phyloP scores from a whole-genome alignment of 2,888 invertebrate genomes.

The Mythimna lalbum region DNA sequence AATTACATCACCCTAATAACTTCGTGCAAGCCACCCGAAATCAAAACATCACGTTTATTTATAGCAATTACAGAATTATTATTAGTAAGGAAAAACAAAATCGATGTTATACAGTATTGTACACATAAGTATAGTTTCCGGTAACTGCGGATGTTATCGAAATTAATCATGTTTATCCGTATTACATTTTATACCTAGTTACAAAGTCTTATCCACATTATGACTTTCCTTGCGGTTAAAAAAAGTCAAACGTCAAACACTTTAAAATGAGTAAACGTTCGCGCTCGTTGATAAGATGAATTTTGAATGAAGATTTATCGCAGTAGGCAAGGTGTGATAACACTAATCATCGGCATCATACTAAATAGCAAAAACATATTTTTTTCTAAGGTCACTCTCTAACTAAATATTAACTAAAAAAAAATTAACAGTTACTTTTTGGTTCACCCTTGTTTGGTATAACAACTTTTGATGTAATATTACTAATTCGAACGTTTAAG shows the following conservation, averaged over 20 bases:
- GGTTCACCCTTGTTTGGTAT: too few relatives aligned
- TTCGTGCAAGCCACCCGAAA: constrained; percentile 20
- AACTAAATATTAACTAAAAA: too few relatives aligned
- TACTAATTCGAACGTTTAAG: too few relatives aligned
- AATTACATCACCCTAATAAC: constrained; percentile 64
- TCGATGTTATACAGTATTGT: constrained; percentile 1
- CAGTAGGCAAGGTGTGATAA: not conserved
- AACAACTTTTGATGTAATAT: too few relatives aligned
- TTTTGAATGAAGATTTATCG: not conserved
- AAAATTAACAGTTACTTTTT: too few relatives aligned
- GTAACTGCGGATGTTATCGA: constrained; percentile 5
- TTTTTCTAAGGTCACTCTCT: too few relatives aligned
- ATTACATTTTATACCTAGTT: not conserved
- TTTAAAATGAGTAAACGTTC: not conserved
- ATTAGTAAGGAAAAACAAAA: constrained; percentile 7
- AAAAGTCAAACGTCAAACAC: not conserved
- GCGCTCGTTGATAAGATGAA: not conserved
- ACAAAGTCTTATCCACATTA: constrained; percentile 20
- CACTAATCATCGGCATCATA: not conserved
- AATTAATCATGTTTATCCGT: constrained; percentile 14
- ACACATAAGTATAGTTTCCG: constrained; percentile 7
- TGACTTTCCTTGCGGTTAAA: constrained; percentile 14
- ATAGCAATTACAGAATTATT: constrained; percentile 46
- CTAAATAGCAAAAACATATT: not conserved
- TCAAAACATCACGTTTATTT: constrained; percentile 62